These are phyloP conservation scores for Drosophila ficusphila DNA, from an alignment of 1,140 invertebrate genomes.

Conservation along the genomic window DNA sequence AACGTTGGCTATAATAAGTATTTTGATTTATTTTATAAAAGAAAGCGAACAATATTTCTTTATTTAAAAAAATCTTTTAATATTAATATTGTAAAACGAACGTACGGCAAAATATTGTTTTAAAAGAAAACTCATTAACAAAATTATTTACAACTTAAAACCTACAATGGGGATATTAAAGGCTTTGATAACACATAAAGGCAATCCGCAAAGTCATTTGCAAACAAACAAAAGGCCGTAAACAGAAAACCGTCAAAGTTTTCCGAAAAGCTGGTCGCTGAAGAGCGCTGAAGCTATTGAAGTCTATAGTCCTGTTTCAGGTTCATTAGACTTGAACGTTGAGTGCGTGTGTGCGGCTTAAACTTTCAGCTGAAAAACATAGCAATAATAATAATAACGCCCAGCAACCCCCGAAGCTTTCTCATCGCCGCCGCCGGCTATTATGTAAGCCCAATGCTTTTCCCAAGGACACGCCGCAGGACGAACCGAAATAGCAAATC, in stretches of 20 bases:
- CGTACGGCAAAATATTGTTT: no score
- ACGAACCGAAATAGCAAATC: constrained; percentile 50
- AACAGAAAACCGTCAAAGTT: constrained; percentile 28
- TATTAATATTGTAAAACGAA: no score
- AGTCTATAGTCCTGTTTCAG: constrained; percentile 21
- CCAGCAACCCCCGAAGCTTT: constrained; percentile 1
- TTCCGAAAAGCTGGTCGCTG: constrained; percentile 3
- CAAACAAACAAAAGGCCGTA: constrained; percentile 18
- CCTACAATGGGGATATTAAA: constrained; percentile 3
- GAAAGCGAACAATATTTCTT: no score
- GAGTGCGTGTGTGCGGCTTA: constrained; percentile 37
- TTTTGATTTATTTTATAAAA: no score
- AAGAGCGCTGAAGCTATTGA: constrained; percentile 10
- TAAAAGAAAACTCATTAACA: background rate
- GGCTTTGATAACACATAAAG: constrained; percentile 29
- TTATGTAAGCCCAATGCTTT: constrained; percentile 61
- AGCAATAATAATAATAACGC: constrained; percentile 44
- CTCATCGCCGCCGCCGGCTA: constrained; percentile 17
- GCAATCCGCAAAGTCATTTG: constrained; percentile 20
- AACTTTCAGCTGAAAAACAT: constrained; percentile 56
- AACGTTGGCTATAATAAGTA: background rate
- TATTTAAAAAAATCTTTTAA: no score
- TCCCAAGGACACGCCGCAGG: constrained; percentile 58
- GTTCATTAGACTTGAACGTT: constrained; percentile 53
- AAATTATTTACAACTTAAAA: constrained; percentile 10